Base-by-base conservation (phyloP, 2,888 invertebrate species). In the Archips xylosteana region DNA sequence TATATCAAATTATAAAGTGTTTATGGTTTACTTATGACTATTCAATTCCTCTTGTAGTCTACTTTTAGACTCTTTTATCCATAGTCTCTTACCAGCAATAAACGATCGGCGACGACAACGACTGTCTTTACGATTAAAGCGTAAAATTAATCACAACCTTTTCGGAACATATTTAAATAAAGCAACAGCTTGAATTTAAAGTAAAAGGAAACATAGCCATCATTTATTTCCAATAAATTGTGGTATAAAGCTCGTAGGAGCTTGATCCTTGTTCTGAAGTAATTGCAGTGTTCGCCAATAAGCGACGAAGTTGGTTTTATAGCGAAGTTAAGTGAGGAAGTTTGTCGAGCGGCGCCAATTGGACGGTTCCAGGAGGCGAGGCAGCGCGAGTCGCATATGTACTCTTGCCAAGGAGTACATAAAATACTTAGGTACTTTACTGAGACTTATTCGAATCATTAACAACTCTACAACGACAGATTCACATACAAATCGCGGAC, bases 251-350 rank as follows among this genome's bases (percentile, higher is more conserved):
- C 83, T 78, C 77, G 78, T 78, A 78, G 76, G 80, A 76, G 78
- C 79, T 75, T 70, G 77, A 78, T 80, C 80, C 76, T 77, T 78
- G 80, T 76, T 77, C 65, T 23, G 49, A 70, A 77, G 84, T 86
- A 85, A 87, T 88, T 86, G 85, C 79, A 83, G 76, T 83, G 81
- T 83, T 82, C 79, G 78, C 78, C 79, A 84, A 85, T 84, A 84
- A 88, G 85, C 82, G 82, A 80, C 76, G 77, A 87, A 88, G 84
- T 88, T 87, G 81, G 84, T 83, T 88, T 89, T 89, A 89, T 85
- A 81, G 80, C 79, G 70, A 82, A 86, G 84, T 87, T 87, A 85
- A 86, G 87, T 84, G 84, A 80, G 78, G 79, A 90, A 91, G 83
- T 90, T 89, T 79, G 80, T 57, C 75, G 75, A 75, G 76, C 80